Base-by-base conservation (phyloP, 2,888 invertebrate species). In the Anticlea derivata region DNA sequence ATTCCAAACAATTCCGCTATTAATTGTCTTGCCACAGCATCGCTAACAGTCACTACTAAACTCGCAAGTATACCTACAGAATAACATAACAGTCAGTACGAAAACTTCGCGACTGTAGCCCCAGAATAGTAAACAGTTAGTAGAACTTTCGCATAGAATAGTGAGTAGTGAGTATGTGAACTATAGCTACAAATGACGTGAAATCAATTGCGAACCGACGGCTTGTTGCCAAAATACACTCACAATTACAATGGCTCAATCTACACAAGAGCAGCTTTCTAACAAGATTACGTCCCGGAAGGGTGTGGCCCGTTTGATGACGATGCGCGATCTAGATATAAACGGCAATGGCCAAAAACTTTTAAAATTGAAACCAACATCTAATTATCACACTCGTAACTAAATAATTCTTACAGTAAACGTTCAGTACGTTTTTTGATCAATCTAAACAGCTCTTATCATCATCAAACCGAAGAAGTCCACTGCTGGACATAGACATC, bases 211-310 rank as follows among this genome's bases (percentile, higher is more conserved):
- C 49, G 48, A 60, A 55, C 54, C 58, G 60, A 49, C 57, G 53
- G 57, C 66, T 65, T 66, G 66, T 71, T 52, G 48, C 53, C 43
- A 52, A 58, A 55, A 58, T 55, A 61, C 55, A 55, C 58, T 39
- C 50, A 48, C 54, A 57, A 64, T 61, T 69, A 88, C 87, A 88
- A 88, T 87, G 66, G 75, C 86, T 85, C 87, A 88, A 88, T 88
- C 84, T 87, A 70, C 78, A 70, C 78, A 68, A 65, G 69, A 76
- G 55, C 73, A 73, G 81, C 75, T 77, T 78, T 80, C 83, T 84
- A 86, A 88, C 80, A 70, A 69, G 81, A 83, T 88, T 86, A 86
- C 73, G 63, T 61, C 62, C 55, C 57, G 50, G 43, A 45, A 50
- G 51, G 63, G 50, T 49, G 37, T 35, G 50, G 55, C 24, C n/a